Base-by-base conservation (phyloP, 2,888 invertebrate genomes). In the Griposia aprilina region DNA sequence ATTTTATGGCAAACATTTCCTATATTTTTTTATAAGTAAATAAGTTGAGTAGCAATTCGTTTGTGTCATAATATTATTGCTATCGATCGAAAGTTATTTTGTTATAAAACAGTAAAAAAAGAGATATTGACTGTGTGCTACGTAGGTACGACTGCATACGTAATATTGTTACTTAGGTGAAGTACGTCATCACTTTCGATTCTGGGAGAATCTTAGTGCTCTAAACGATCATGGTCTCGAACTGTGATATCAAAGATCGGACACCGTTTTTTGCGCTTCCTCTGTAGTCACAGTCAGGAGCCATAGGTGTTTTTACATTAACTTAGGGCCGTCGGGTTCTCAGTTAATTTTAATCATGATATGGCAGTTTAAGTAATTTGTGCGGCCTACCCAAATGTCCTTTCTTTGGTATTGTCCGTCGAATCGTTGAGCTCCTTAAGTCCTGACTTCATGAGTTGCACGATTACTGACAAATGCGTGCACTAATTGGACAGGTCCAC, bases 1-100 rank as follows among this genome's bases (percentile, higher is more conserved):
- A 55, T 68, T 69, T 65, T 73, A 81, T 63, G 26, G 52, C 26
- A 0, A 52, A 59, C 50, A 26, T 20, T 50, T 36, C 20, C 7
- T 13, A 23, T 57, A 15, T 50, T 59, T 81, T 74, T 48, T 55
- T 59, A 26, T 48, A 5, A 41, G 41, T 41, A 30, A 68, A 66
- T 6, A 48, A 8, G 45, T 20, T 26, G 45, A 4, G 36, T 52
- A 63, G 15, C 15, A 13, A 13, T 63, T 74, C 26, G 67, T 52
- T 74, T 41, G 30, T 15, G n/a, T 45, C 36, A 45, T 26, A 57
- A 36, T 17, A 50, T 66, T 79, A 48, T 23, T 76, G 36, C 8
- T 66, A 10, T 77, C 23, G 50, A 41, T 50, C 30, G 63, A 65
- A 76, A 55, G 20, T 20, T 23, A 15, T n/a, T 45, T 0, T 4